phyloP scores from a whole-genome alignment of 53 echinoderm and acorn worm species.

The Pentamera pediparva region DNA sequence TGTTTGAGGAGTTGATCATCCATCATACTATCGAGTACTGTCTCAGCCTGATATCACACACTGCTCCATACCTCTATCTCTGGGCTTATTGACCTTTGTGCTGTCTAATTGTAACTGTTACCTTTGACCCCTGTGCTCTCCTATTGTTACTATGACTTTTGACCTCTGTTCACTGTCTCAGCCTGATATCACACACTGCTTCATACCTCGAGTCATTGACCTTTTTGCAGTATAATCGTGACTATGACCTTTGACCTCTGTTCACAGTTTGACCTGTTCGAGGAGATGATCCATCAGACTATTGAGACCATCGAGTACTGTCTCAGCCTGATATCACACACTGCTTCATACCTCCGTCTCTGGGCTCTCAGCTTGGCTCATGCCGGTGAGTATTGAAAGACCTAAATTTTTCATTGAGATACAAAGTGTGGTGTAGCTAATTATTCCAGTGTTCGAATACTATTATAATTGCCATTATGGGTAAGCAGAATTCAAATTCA shows the following conservation, averaged over 20 bases:
- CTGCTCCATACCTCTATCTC: constrained; percentile 61
- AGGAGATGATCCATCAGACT: constrained; percentile 51
- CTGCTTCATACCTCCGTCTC: constrained; percentile 64
- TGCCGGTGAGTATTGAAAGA: constrained; percentile 50
- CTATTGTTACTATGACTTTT: constrained; percentile 51
- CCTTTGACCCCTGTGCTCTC: constrained; percentile 19
- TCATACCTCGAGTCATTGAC: too few species aligned
- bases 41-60: constrained; percentile 66
- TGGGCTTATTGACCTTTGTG: too few species aligned
- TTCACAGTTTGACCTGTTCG: constrained; percentile 55
- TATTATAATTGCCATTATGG: too few species aligned
- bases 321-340: constrained; percentile 66
- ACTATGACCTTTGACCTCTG: too few species aligned
- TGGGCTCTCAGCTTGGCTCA: constrained; percentile 80
- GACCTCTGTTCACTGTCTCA: constrained; percentile 63
- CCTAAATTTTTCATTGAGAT: too few species aligned
- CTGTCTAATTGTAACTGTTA: too few species aligned
- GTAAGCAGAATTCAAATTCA: too few species aligned
- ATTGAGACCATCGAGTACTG: constrained; percentile 72
- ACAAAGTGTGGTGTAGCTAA: too few species aligned
- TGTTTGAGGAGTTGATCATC: constrained; percentile 49
- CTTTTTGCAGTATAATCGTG: too few species aligned
- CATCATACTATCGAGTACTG: constrained; percentile 67
- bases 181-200: constrained; percentile 66
- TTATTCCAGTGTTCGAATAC: too few species aligned